Base-by-base conservation (phyloP, 2,797 vertebrate genomes). In the Neosalanx taihuensis region DNA sequence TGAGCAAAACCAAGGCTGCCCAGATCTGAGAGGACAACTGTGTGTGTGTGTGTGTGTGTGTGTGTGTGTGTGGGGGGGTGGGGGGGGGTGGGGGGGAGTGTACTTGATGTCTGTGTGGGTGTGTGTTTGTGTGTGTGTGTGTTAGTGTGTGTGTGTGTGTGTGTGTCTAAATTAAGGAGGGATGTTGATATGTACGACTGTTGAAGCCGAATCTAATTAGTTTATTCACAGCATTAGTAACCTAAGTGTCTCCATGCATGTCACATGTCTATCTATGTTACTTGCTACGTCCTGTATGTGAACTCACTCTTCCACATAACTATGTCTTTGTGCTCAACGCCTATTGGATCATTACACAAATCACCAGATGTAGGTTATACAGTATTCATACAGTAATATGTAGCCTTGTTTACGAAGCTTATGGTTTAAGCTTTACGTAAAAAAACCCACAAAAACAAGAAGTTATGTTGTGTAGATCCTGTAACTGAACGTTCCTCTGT, bases 401-500 rank as follows among this genome's bases (percentile, higher is more conserved):
- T 84, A 75, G 79, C 51, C 82, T 80, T 86, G 83, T 87, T 84
- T 83, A 83, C 87, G 79, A 78, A 62, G 17, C 73, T 69, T 74
- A 89, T 89, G n/a, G n/a, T n/a, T n/a, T n/a, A n/a, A n/a, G n/a
- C n/a, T n/a, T 90, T 88, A 87, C 85, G 89, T 90, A 78, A 84
- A 81, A 89, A 91, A 89, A 81, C 81, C 76, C 57, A 3, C 0
- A 31, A n/a, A 9, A 72, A 89, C 88, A 89, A 88, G 84, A 76
- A 4, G 76, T 75, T 81, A 84, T 85, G 73, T 72, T 72, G 41
- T 33, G 80, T 73, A 74, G 80, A 84, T 82, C 63, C 71, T 65
- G 78, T 73, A 81, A 81, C 83, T 9, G 64, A 60, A 73, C 76
- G 82, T 81, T 84, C 80, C 76, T 72, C 74, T 70, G 63, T 73